Conservation (phyloP, 2,113 vertebrate genomes). For the Indicator indicator region DNA sequence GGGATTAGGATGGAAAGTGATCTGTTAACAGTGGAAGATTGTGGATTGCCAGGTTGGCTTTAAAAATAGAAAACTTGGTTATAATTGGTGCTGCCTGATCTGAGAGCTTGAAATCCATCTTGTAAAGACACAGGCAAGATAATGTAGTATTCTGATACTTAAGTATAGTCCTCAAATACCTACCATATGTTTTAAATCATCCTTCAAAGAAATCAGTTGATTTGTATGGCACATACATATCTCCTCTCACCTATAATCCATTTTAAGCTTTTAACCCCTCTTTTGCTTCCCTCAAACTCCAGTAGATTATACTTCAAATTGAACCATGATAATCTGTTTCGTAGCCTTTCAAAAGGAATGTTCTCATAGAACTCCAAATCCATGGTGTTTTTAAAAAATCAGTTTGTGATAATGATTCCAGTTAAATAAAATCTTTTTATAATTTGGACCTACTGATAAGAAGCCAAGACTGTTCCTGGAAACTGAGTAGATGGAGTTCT, state of each 20-base stretch:
- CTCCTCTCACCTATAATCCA: conserved; percentile 55
- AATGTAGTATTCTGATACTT: background rate
- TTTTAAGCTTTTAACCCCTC: conserved; percentile 51
- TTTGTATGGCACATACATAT: background rate
- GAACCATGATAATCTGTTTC: conserved; percentile 49
- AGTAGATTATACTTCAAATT: conserved; percentile 36
- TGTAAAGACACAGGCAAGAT: background rate
- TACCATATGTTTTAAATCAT: background rate
- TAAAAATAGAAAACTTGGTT: background rate
- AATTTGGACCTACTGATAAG: background rate
- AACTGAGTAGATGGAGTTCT: background rate
- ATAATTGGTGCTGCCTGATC: background rate
- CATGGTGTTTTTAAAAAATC: background rate
- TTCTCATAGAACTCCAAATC: conserved; percentile 14
- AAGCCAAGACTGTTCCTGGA: background rate
- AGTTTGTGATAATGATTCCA: background rate
- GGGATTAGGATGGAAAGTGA: background rate
- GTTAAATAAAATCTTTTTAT: background rate
- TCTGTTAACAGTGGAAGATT: background rate
- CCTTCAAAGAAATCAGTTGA: conserved; percentile 27
- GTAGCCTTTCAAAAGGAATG: conserved; percentile 32
- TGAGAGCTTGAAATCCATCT: background rate
- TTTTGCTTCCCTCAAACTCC: conserved; percentile 25
- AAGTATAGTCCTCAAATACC: background rate
- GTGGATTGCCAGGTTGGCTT: background rate